Conservation (phyloP, 2,797 vertebrate genomes). For the Urosaurus nigricauda region DNA sequence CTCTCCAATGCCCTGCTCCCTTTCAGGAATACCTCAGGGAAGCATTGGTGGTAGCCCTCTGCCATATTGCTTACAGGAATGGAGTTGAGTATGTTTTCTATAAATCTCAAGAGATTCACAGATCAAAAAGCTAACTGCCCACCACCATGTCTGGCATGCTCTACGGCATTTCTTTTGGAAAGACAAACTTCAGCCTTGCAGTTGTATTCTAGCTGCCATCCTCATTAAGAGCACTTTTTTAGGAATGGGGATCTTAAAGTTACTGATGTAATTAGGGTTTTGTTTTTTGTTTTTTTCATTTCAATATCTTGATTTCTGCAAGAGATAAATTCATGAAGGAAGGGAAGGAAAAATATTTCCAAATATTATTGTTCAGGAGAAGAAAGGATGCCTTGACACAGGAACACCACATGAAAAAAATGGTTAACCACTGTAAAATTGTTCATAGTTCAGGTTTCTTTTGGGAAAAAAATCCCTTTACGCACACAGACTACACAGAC, state of each 20-base stretch:
- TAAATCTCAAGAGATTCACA: neutral
- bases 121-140: neutral
- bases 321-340: too few species aligned
- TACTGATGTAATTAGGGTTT: neutral
- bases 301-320: neutral
- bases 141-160: neutral
- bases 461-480: too few species aligned
- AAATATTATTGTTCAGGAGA: too few species aligned
- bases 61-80: neutral
- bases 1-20: too few species aligned
- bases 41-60: neutral
- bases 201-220: neutral
- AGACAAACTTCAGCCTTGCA: neutral
- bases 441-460: too few species aligned
- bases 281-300: neutral
- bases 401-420: too few species aligned
- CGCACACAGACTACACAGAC: too few species aligned
- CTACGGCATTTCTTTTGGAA: neutral
- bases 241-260: neutral
- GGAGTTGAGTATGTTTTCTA: neutral
- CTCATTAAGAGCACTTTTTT: neutral
- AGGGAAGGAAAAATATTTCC: too few species aligned
- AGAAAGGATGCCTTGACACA: neutral
- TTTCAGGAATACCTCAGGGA: too few species aligned
- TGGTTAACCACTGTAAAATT: too few species aligned